Base-by-base conservation (phyloP, 2,113 vertebrate genomes). In the Mandrillus leucophaeus region DNA sequence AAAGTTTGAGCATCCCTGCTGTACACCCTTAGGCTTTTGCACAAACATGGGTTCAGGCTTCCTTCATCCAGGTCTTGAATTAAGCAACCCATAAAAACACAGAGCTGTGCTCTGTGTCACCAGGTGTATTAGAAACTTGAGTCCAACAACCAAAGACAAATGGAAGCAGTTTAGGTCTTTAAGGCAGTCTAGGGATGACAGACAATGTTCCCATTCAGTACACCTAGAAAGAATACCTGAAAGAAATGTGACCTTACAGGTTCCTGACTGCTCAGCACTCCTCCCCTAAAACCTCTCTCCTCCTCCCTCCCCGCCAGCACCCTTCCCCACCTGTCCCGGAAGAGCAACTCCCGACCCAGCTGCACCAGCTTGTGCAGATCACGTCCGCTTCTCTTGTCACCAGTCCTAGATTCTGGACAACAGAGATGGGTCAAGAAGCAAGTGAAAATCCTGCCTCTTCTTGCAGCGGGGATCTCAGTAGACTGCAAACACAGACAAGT, bases 321-420 rank as follows among this genome's bases (percentile, higher is more conserved):
- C 38, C 5, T 23, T 18, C n/a, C 12, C 14, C 5, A 82, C 3
- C n/a, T 25, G 4, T 32, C 14, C 3, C 17, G 6, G 30, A 64
- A 55, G n/a, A n/a, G 27, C 61, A 64, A 30, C 13, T 64, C 27
- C 27, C 27, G 13, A 27, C 61, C 61, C 27, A 64, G 61, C 27
- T 30, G 61, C 27, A 32, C 61, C 27, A 64, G 61, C 27, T 3
- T 16, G 3, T 20, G 70, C 17, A 32, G 59, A 40, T 12, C 8
- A 27, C 4, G 0, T 6, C 55, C 0, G 0, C 23, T 35, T 23
- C 22, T 30, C n/a, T 50, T 38, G 27, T 43, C 52, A 22, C 2
- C 8, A 23, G 23, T 38, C 27, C 82, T 13, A 8, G 22, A 86
- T 25, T n/a, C 30, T 30, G 30, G 38, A 48, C 57, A 2, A 27